Conservation (phyloP, 2,888 invertebrate species). For the Ligdia adustata region DNA sequence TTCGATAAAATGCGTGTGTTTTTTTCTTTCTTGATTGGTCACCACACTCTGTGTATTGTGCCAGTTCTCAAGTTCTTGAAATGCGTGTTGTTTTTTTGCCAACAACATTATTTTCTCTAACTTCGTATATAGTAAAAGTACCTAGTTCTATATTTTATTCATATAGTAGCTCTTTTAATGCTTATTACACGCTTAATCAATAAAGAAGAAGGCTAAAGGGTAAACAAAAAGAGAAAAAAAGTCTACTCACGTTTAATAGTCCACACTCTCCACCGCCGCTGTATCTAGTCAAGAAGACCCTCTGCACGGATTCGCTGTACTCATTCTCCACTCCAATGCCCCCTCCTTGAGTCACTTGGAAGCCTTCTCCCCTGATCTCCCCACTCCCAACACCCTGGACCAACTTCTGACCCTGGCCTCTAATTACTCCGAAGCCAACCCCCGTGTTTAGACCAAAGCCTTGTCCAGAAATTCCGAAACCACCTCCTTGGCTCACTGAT, state of each 20-base stretch:
- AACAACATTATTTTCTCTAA: no score
- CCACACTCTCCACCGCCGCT: constrained; percentile 67
- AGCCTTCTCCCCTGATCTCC: constrained; percentile 35
- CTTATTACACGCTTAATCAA: no score
- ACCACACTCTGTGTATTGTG: no score
- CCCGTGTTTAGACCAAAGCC: constrained; percentile 30
- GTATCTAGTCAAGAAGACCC: constrained; percentile 62
- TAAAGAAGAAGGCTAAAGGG: no score
- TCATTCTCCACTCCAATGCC: constrained; percentile 55
- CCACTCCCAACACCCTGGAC: constrained; percentile 33
- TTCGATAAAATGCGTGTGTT: no score
- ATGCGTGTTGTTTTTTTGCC: no score
- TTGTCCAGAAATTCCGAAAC: constrained; percentile 24
- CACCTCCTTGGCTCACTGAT: constrained; percentile 19
- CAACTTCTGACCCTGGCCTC: constrained; percentile 37
- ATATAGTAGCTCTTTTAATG: no score
- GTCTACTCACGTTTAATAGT: constrained; percentile 64
- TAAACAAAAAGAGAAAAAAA: neutral
- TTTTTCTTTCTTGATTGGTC: no score
- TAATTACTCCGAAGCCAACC: constrained; percentile 27
- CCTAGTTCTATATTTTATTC: no score
- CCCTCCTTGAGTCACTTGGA: constrained; percentile 28
- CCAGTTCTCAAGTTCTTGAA: no score
- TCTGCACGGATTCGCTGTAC: constrained; percentile 54
- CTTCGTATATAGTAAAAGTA: no score